Conservation (phyloP, 2,797 vertebrate species). For the Notoglanidium macrostoma region DNA sequence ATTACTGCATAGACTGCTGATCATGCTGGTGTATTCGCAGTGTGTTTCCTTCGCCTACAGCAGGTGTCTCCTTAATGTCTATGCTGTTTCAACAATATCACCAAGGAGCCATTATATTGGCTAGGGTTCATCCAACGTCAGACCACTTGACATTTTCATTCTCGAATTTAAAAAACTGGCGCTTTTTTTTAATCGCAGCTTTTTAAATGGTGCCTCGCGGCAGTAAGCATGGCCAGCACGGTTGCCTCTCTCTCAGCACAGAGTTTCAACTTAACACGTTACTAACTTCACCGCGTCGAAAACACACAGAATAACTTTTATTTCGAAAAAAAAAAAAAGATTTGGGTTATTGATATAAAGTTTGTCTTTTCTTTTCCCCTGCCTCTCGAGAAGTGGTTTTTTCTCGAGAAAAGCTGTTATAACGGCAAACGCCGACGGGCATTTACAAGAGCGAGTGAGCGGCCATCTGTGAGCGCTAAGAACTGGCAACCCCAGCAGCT, state of each 20-base stretch:
- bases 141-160: conserved; percentile 53
- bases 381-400: conserved; percentile 62
- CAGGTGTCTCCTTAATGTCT: conserved; percentile 44
- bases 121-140: conserved; percentile 52
- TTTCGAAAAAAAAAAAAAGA: background rate
- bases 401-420: conserved; percentile 68
- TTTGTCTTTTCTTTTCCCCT: conserved; percentile 55
- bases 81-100: conserved; percentile 35
- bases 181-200: conserved; percentile 43
- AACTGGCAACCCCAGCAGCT: conserved; percentile 81
- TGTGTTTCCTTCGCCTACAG: conserved; percentile 2
- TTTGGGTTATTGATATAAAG: conserved; percentile 55
- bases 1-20: background rate
- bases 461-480: conserved; percentile 83
- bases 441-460: conserved; percentile 78
- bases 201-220: conserved; percentile 28
- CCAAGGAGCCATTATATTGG: conserved; percentile 50
- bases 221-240: background rate
- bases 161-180: conserved; percentile 52
- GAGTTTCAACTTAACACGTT: conserved; percentile 8
- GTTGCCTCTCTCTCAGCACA: conserved; percentile 29
- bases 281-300: background rate
- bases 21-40: background rate
- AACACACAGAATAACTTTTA: conserved; percentile 27
- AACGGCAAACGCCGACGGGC: conserved; percentile 80